phyloP scores from a whole-genome alignment of 2,113 vertebrate genomes.

The Onychostruthus taczanowskii region DNA sequence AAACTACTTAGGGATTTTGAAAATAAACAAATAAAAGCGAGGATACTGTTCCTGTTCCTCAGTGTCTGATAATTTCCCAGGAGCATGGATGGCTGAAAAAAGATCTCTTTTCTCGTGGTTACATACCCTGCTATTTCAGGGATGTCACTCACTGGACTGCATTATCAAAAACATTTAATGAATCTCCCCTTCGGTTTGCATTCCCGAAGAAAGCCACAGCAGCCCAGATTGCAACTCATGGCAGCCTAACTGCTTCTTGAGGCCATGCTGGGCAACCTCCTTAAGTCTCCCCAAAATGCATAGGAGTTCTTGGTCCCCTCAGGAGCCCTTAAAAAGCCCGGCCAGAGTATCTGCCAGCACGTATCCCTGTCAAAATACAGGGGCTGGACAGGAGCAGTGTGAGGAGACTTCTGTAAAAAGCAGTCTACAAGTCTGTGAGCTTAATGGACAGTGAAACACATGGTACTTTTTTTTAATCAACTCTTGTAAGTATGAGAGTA shows the following conservation, averaged over 20 bases:
- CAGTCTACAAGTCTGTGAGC: not conserved
- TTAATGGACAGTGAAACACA: not conserved
- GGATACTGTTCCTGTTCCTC: not conserved
- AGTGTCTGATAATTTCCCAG: not conserved
- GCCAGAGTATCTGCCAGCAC: fast-evolving
- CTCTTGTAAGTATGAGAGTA: not conserved
- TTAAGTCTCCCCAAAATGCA: not conserved
- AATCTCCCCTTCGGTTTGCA: not conserved
- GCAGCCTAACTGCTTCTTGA: not conserved
- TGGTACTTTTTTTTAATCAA: not conserved
- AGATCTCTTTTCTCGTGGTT: not conserved
- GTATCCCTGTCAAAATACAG: not conserved
- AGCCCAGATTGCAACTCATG: not conserved
- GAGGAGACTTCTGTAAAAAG: not conserved
- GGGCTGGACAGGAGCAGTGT: not conserved
- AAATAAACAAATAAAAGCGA: not conserved
- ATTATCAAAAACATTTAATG: not conserved
- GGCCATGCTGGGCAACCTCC: fast-evolving
- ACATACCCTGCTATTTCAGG: not conserved
- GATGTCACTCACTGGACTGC: not conserved
- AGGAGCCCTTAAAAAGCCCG: not conserved
- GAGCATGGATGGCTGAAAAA: not conserved
- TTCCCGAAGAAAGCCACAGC: not conserved
- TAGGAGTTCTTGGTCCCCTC: fast-evolving
- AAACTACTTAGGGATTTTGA: conserved; percentile 17